Evolutionary conservation across 2,797 vertebrate species (phyloP), one percentile per base, ranked within the genome.

Genomic region (Myotis daubentonii): DNA sequence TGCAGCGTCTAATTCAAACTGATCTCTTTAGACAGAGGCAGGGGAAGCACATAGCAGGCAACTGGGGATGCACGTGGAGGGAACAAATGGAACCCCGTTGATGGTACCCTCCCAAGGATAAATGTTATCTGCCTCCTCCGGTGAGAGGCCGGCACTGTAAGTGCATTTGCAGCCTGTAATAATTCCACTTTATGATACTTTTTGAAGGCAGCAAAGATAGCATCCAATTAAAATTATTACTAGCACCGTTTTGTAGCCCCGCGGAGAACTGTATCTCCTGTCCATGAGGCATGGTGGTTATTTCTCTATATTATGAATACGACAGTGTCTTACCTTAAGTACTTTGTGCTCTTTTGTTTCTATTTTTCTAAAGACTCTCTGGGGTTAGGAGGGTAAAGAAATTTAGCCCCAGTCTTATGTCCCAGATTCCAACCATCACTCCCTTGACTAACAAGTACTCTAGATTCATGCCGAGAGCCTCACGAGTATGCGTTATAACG

Each of bases 201-300:
- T 97, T 68, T 55, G 85, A 97, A 96, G 68, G 95, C 92, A 97
- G 93, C 44, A 93, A 91, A 98, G 88, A 97, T 97, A 97, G 82
- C 38, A 86, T 83, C 96, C 97, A 90, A 84, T 95, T 97, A 96
- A 94, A 97, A 97, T 97, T 97, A 97, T 97, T 97, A 96, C 97
- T 84, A 93, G 95, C 96, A 94, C 95, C 68, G 96, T 93, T 97
- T 97, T 97, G 97, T 96, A 92, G 97, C 93, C 92, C 97, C 96
- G 15, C 74, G 60, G 97, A 97, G 97, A 94, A 86, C 94, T 51
- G 89, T 95, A 55, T 92, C 93, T 89, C 87, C 95, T 89, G 95
- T 95, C 95, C 96, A 91, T 7, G 89, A 97, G 90, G 94, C 91
- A 79, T 8, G 90, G 93, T 92, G 96, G 96, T 96, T 95, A 96